These are phyloP conservation scores for Tapirus terrestris DNA, from an alignment of 2,113 vertebrate genomes.

Conservation along the genomic window DNA sequence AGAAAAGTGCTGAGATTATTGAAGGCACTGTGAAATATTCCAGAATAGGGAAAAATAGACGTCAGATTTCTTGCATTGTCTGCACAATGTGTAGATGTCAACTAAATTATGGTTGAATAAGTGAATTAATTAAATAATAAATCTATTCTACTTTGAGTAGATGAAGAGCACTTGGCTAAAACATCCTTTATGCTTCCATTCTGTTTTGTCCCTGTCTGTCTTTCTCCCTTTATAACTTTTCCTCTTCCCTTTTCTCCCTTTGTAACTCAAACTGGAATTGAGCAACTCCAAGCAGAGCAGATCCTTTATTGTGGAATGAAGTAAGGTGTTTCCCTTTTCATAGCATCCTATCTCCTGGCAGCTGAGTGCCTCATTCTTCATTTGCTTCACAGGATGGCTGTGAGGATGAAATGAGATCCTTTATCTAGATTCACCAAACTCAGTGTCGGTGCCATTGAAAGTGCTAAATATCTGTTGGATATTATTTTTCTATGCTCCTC, in stretches of 20 bases:
- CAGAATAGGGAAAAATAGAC: not conserved
- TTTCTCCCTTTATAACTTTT: not conserved
- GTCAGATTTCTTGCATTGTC: not conserved
- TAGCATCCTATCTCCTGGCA: not conserved
- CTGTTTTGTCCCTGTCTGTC: not conserved
- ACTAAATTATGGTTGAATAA: not conserved
- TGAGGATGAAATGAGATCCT: not conserved
- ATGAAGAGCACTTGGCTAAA: not conserved
- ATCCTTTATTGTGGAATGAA: not conserved
- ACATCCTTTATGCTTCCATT: not conserved
- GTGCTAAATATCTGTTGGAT: not conserved
- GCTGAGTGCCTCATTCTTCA: conserved; percentile 11
- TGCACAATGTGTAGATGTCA: not conserved
- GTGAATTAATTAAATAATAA: not conserved
- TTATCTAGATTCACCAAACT: not conserved
- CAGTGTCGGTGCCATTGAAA: not conserved
- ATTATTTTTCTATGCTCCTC: not conserved
- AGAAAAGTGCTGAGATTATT: not conserved
- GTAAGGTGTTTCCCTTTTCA: conserved; percentile 22
- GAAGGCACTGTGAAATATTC: not conserved
- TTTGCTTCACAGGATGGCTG: not conserved
- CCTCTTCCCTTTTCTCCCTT: not conserved
- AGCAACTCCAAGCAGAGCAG: not conserved
- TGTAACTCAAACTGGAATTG: not conserved
- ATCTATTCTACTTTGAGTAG: not conserved